A percentile compares a stretch with the other conserved stretches of the same genome.
Evolutionary conservation across 2,888 invertebrate species (phyloP).

Genomic region (Limnephilus auricula): DNA sequence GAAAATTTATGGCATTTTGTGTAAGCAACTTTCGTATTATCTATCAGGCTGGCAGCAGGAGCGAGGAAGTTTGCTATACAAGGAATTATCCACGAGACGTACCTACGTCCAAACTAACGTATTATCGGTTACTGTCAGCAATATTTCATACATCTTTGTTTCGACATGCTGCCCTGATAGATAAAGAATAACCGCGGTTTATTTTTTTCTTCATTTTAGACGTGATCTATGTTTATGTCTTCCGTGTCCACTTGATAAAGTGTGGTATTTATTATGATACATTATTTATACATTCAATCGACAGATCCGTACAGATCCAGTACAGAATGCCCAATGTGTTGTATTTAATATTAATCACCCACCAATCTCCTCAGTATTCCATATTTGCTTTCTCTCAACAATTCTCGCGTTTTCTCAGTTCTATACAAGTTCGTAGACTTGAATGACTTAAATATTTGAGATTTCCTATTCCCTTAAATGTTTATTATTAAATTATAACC

Average conservation of each 20-base stretch:
- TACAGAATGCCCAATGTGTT: neutral
- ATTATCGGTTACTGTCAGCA: constrained; percentile 65
- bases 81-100: constrained; percentile 56
- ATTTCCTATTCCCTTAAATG: too few relatives aligned
- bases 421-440: too few relatives aligned
- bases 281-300: constrained; percentile 57
- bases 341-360: neutral
- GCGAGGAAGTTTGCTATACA: constrained; percentile 54
- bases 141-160: constrained; percentile 66
- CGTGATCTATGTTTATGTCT: constrained; percentile 60
- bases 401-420: too few relatives aligned
- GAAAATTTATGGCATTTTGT: constrained; percentile 66
- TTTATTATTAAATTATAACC: too few relatives aligned
- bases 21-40: constrained; percentile 66
- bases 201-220: constrained; percentile 55
- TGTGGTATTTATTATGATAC: constrained; percentile 52
- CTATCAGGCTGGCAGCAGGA: constrained; percentile 63
- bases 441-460: too few relatives aligned
- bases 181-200: constrained; percentile 62
- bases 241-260: constrained; percentile 55
- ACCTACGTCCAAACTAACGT: constrained; percentile 58
- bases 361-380: too few relatives aligned
- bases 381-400: too few relatives aligned
- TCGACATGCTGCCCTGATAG: constrained; percentile 65
- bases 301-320: constrained; percentile 7